These are phyloP conservation scores for Myotis myotis DNA, from an alignment of 2,797 vertebrate genomes.

Conservation along the genomic window DNA sequence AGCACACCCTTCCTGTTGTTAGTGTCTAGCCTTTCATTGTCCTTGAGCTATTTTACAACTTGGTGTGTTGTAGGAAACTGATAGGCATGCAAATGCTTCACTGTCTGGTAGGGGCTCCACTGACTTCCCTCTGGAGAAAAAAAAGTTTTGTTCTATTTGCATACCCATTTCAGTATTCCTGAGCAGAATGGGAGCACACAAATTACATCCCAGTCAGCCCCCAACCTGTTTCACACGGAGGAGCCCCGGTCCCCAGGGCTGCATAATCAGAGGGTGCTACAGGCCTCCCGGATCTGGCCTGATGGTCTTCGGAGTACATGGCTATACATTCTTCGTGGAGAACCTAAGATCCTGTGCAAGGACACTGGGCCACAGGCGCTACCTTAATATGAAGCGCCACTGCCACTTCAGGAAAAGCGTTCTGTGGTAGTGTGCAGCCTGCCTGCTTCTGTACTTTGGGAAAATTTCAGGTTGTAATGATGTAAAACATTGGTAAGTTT, in stretches of 20 bases:
- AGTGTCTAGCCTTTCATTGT: not conserved
- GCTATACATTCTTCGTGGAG: not conserved
- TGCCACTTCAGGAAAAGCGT: not conserved
- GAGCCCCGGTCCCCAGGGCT: not conserved
- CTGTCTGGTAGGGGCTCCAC: not conserved
- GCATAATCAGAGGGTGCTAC: no score
- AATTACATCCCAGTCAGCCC: not conserved
- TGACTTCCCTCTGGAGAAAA: not conserved
- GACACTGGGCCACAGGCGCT: not conserved
- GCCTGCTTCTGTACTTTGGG: not conserved
- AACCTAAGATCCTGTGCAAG: not conserved
- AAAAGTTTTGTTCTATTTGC: not conserved
- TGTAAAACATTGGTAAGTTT: not conserved
- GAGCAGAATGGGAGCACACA: not conserved
- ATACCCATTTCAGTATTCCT: conserved; percentile 14
- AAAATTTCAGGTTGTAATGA: not conserved
- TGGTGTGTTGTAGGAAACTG: not conserved
- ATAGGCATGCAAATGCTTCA: conserved; percentile 19
- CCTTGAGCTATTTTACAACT: not conserved
- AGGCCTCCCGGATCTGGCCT: not conserved
- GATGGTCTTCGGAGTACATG: not conserved
- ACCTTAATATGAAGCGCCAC: not conserved
- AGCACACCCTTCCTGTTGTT: not conserved
- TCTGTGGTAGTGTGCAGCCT: not conserved
- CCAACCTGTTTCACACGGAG: not conserved